Base-by-base conservation (phyloP, 2,888 invertebrate species). In the Lacanobia wlatinum region DNA sequence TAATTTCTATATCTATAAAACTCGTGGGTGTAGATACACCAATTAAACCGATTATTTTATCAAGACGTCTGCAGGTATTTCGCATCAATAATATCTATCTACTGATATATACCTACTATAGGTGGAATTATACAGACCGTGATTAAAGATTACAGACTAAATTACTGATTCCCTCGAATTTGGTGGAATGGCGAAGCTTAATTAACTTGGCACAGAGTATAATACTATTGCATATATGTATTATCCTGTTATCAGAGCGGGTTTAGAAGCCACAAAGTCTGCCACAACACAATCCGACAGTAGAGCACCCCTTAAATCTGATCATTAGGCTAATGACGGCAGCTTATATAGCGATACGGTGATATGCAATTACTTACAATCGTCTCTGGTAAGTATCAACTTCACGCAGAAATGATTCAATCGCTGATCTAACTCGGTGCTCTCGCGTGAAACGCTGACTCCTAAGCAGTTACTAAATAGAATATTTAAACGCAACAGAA, bases 311-410 rank as follows among this genome's bases (percentile, higher is more conserved):
- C 84, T 87, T 87, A 88, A 89, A 89, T 89, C 87, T 84, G 84
- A 90, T 91, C 90, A 91, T 90, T 90, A 90, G 86, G 86, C 90
- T 93, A 93, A 94, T 93, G 91, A 94, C 88, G 87, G 83, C 76
- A 88, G 84, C 88, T 90, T 91, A 91, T 92, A 91, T 88, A 92
- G 88, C 89, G 91, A 93, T 91, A 91, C 85, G 83, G 78, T 88
- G 87, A 90, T 90, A 91, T 84, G 85, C 85, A 86, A 89, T 89
- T 87, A 79, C 84, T 80, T 79, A 82, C 67, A 82, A 84, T 69
- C 63, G 66, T 74, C 64, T 84, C 79, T 67, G 67, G 21, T 72
- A 53, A 9, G 59, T 40, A 40, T 59, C 14, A 21, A 70, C 48
- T 71, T 62, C n/a, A 70, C 43, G 63, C 73, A 38, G 75, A 69